Evolutionary conservation across 2,888 invertebrate species (phyloP).

Genomic region (Druceiella hillmani): DNA sequence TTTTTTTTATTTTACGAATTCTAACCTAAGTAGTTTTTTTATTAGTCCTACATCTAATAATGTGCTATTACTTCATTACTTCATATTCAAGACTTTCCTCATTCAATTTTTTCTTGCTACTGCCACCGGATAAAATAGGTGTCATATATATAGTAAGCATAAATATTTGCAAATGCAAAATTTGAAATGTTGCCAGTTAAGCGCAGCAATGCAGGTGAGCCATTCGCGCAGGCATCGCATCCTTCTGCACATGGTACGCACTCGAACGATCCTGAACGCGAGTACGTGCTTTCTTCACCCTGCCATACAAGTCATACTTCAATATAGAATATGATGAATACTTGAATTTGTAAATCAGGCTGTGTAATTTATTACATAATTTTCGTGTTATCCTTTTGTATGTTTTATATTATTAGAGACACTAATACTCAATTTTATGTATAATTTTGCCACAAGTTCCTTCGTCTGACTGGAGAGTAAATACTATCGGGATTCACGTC

Average conservation of each 20-base stretch:
- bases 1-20: too few species aligned
- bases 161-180: conserved; percentile 79
- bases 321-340: not conserved
- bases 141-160: conserved; percentile 85
- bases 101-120: not conserved
- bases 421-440: too few species aligned
- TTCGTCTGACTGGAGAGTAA: too few species aligned
- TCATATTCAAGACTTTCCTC: not conserved
- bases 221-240: conserved; percentile 83
- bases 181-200: conserved; percentile 91
- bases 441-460: too few species aligned
- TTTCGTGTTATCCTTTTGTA: too few species aligned
- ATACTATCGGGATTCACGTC: too few species aligned
- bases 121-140: conserved; percentile 54
- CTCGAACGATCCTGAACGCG: conserved; percentile 65
- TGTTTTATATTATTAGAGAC: too few species aligned
- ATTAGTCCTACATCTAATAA: too few species aligned
- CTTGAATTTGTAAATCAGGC: too few species aligned
- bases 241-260: conserved; percentile 89
- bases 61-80: too few species aligned
- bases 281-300: conserved; percentile 69
- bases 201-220: conserved; percentile 82
- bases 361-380: too few species aligned
- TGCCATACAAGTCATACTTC: conserved; percentile 33
- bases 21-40: too few species aligned